Conservation (phyloP, 2,797 vertebrate genomes). For the Cottoperca gobio region DNA sequence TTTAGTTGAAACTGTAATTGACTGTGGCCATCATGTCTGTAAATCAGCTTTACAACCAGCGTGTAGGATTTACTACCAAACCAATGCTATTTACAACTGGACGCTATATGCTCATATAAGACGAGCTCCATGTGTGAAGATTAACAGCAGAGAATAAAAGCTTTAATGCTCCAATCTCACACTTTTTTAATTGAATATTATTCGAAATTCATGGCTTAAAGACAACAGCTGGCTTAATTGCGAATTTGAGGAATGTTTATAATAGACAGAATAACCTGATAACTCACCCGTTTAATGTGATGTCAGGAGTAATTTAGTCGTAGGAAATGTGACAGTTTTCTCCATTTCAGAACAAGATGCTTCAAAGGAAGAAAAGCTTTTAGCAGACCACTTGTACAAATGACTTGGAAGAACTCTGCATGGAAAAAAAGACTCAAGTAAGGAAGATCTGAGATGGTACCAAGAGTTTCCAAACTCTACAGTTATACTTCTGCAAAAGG, state of each 20-base stretch:
- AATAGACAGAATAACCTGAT: slow-evolving; percentile 9
- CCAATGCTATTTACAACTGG: slow-evolving; percentile 19
- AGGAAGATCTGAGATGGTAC: slow-evolving; percentile 55
- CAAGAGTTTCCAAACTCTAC: slow-evolving; percentile 46
- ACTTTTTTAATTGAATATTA: slow-evolving; percentile 29
- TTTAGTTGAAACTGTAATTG: slow-evolving; percentile 60
- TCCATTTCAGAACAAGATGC: slow-evolving; percentile 48
- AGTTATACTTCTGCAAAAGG: slow-evolving; percentile 15
- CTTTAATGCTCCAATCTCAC: not conserved
- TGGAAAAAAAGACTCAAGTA: slow-evolving; percentile 43
- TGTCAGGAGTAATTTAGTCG: slow-evolving; percentile 28
- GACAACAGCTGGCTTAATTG: slow-evolving; percentile 46
- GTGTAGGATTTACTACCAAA: slow-evolving; percentile 54
- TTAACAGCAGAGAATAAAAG: slow-evolving; percentile 19
- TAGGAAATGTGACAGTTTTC: slow-evolving; percentile 36
- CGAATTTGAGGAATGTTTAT: slow-evolving; percentile 34
- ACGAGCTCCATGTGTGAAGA: slow-evolving; percentile 13
- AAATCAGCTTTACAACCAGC: slow-evolving; percentile 66
- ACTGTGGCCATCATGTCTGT: slow-evolving; percentile 53
- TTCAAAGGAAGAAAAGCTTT: slow-evolving; percentile 64
- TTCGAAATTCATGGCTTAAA: slow-evolving; percentile 18
- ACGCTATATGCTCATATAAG: slow-evolving; percentile 14
- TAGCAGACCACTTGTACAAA: slow-evolving; percentile 60
- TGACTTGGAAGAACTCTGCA: slow-evolving; percentile 38
- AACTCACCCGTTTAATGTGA: slow-evolving; percentile 28